These are phyloP conservation scores for Ichneumoninae sp. DNA, from an alignment of 2,888 invertebrate species.

Conservation along the genomic window DNA sequence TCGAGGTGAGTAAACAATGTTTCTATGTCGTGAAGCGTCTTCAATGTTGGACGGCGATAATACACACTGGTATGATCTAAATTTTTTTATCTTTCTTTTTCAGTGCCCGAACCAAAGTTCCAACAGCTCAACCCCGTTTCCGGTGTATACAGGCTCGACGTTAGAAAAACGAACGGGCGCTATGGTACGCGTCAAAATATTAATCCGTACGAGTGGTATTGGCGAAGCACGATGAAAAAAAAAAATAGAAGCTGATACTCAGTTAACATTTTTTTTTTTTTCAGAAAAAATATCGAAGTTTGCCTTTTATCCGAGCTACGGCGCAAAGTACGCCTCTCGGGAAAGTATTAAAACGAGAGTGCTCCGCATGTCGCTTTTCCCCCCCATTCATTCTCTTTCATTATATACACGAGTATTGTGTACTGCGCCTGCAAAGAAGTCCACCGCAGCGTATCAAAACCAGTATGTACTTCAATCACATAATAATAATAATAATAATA, in stretches of 20 bases:
- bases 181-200: slow-evolving; percentile 8
- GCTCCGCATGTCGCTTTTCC: neutral
- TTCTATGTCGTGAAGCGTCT: neutral
- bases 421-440: neutral
- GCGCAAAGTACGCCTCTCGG: neutral
- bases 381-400: neutral
- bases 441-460: neutral
- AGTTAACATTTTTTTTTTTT: neutral
- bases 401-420: neutral
- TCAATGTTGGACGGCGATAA: neutral
- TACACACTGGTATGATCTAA: neutral
- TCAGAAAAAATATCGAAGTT: neutral
- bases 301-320: neutral
- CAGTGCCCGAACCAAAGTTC: neutral
- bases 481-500: no score
- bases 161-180: neutral
- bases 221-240: neutral
- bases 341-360: neutral
- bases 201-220: neutral
- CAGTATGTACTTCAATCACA: neutral
- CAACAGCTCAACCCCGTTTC: neutral
- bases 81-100: neutral
- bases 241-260: neutral
- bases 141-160: neutral
- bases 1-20: neutral